Evolutionary conservation across 2,888 invertebrate genomes (phyloP), one percentile per base, ranked within the genome.

Genomic region (Oscheius sp.): DNA sequence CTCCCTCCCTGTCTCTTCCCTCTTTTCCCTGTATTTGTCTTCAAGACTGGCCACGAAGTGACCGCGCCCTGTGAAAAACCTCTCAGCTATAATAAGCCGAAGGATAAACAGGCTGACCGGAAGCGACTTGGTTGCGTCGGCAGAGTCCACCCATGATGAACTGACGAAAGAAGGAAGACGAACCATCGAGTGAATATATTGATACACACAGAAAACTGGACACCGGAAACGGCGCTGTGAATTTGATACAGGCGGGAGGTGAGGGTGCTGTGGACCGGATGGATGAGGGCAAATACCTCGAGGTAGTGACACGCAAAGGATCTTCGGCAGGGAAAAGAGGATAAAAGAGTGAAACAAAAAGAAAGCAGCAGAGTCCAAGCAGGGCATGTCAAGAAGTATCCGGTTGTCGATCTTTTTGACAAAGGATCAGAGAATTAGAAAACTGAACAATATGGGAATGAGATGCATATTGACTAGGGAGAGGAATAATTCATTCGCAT

Each of bases 61-160:
- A 57, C 57, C 57, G 57, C 44, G 30, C 59, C 59, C 26, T 59
- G 59, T 59, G 59, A 59, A 59, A 59, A 59, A 59, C 28, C 26
- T 26, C n/a, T 5, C 12, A 14, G 44, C 59, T 59, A 59, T 59
- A 59, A 59, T 59, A 59, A 59, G 59, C 41, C 26, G 59, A 26
- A 59, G 41, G 17, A 44, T 26, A 59, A 59, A 59, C 44, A 59
- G n/a, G 30, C 44, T 44, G 59, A 59, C 59, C 59, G 59, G 59
- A 59, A 59, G 57, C 9, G 51, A 6, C 6, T 45, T 26, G 17
- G 51, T 26, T 33, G 33, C 3, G 8, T 14, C 54, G 28, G 51
- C 45, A 9, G 36, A 36, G 36, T 33, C 22, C 36, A 22, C 36
- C 22, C 17, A 8, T 20, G 17, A 54, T 59, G 28, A 59, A 59